Percentiles rank a stretch among this genome's conserved stretches.
These are phyloP conservation scores for Drosophila siamana DNA, from an alignment of 2,888 invertebrate genomes.

Conservation along the genomic window DNA sequence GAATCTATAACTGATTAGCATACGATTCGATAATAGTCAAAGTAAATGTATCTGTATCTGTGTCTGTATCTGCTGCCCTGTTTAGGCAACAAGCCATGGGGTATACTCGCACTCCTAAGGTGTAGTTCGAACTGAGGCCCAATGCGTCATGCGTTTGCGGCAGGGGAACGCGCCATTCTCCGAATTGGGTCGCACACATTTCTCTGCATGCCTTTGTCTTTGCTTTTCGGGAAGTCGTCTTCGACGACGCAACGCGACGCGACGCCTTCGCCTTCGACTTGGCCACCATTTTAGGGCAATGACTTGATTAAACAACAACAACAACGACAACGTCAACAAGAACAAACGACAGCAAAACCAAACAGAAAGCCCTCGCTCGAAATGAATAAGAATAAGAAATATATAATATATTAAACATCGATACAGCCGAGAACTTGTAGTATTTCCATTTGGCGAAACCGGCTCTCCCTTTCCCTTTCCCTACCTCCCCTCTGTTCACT, in stretches of 20 bases:
- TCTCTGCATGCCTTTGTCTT: slow-evolving; percentile 49
- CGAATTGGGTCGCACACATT: slow-evolving; percentile 74
- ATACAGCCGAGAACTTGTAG: slow-evolving; percentile 30
- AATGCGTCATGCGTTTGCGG: slow-evolving; percentile 50
- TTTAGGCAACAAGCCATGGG: neutral
- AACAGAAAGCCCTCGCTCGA: slow-evolving; percentile 13
- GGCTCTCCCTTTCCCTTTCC: slow-evolving; percentile 13
- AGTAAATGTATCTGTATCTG: slow-evolving; percentile 18
- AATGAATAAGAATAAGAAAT: slow-evolving; percentile 27
- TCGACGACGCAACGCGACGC: too few species aligned
- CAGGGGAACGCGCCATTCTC: slow-evolving; percentile 42
- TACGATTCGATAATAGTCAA: slow-evolving; percentile 72
- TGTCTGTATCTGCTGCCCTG: slow-evolving; percentile 7
- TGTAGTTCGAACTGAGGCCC: slow-evolving; percentile 20
- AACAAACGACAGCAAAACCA: slow-evolving; percentile 7
- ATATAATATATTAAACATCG: slow-evolving; percentile 27
- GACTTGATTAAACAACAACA: slow-evolving; percentile 66
- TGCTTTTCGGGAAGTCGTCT: slow-evolving; percentile 55
- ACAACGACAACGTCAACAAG: slow-evolving; percentile 20
- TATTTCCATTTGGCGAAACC: slow-evolving; percentile 37
- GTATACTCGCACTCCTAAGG: slow-evolving; percentile 13
- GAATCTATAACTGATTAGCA: slow-evolving; percentile 68
- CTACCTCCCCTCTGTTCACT: neutral
- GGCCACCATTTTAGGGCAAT: slow-evolving; percentile 76
- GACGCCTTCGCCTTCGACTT: slow-evolving; percentile 37